Conservation (phyloP, 2,888 invertebrate species). For the Zygothrica quintamaculata region DNA sequence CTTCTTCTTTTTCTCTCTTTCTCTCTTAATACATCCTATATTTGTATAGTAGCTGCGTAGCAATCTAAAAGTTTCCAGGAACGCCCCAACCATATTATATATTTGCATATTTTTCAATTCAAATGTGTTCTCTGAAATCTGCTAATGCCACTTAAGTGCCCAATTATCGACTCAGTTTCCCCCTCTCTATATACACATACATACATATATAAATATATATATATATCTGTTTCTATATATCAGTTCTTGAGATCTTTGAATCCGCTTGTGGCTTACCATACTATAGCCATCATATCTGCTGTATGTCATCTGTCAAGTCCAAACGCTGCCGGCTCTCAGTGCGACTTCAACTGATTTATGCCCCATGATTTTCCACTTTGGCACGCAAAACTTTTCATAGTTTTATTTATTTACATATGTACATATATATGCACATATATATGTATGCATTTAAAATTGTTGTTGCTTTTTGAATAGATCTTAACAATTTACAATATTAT, state of each 20-base stretch:
- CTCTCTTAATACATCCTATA: neutral
- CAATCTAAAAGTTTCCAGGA: slow-evolving; percentile 62
- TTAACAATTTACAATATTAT: slow-evolving; percentile 68
- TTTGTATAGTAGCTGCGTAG: slow-evolving; percentile 3
- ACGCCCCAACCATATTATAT: slow-evolving; percentile 54
- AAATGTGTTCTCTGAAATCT: slow-evolving; percentile 30
- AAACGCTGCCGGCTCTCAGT: slow-evolving; percentile 65
- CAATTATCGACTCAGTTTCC: slow-evolving; percentile 63
- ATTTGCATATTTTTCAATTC: slow-evolving; percentile 66
- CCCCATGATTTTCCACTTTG: slow-evolving; percentile 78
- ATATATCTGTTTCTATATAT: neutral
- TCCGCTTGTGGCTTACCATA: slow-evolving; percentile 23
- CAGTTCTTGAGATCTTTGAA: slow-evolving; percentile 14
- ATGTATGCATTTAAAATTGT: slow-evolving; percentile 17
- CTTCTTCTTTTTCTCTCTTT: neutral
- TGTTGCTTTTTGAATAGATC: slow-evolving; percentile 34
- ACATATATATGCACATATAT: too few species aligned
- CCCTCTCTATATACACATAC: neutral
- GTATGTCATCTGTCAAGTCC: slow-evolving; percentile 76
- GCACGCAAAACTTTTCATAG: slow-evolving; percentile 69
- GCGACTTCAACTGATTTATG: slow-evolving; percentile 69
- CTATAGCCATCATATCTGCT: slow-evolving; percentile 70
- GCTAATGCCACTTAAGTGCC: slow-evolving; percentile 79
- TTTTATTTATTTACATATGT: slow-evolving; percentile 37
- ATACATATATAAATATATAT: neutral